These are phyloP conservation scores for Sinodicranocentrus sp. DNA, from an alignment of 2,888 invertebrate species.

Conservation along the genomic window DNA sequence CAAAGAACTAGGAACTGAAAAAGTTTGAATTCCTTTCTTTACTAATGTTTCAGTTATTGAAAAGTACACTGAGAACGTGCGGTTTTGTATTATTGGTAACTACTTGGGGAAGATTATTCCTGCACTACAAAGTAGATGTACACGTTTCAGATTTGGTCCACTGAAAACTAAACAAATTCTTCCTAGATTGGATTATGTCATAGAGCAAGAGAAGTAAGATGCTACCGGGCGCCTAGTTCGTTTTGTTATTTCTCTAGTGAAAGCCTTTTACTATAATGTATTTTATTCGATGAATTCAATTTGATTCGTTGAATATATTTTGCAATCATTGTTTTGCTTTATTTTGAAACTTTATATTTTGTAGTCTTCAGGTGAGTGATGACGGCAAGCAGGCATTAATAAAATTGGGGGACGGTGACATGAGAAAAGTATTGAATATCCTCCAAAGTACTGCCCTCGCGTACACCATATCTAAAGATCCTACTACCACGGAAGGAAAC, in stretches of 20 bases:
- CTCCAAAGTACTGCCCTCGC: conserved; percentile 98
- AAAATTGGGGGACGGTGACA: conserved; percentile 95
- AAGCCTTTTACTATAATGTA: too few species aligned
- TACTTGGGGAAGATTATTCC: conserved; percentile 99
- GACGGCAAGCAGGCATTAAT: conserved; percentile 94
- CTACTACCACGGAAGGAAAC: conserved; percentile 63
- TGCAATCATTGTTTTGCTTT: conserved; percentile 13
- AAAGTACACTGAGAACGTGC: conserved; percentile 98
- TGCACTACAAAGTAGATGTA: conserved; percentile 98
- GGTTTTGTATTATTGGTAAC: conserved; percentile 99
- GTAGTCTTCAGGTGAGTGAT: conserved; percentile 89
- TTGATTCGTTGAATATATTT: too few species aligned
- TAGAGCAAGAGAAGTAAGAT: conserved; percentile 89
- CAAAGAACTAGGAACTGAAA: too few species aligned
- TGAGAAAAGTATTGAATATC: conserved; percentile 98
- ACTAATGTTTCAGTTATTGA: conserved; percentile 93
- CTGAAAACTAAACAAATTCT: conserved; percentile 90
- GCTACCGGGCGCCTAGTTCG: too few species aligned
- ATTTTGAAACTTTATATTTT: conserved; percentile 1
- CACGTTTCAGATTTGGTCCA: conserved; percentile 97
- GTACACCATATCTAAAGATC: conserved; percentile 79
- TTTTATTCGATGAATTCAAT: too few species aligned
- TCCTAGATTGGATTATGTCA: conserved; percentile 91
- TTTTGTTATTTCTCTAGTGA: too few species aligned
- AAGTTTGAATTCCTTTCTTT: too few species aligned